Evolutionary conservation across 2,888 invertebrate genomes (phyloP).

Genomic region (Acanthococcus lagerstroemiae): DNA sequence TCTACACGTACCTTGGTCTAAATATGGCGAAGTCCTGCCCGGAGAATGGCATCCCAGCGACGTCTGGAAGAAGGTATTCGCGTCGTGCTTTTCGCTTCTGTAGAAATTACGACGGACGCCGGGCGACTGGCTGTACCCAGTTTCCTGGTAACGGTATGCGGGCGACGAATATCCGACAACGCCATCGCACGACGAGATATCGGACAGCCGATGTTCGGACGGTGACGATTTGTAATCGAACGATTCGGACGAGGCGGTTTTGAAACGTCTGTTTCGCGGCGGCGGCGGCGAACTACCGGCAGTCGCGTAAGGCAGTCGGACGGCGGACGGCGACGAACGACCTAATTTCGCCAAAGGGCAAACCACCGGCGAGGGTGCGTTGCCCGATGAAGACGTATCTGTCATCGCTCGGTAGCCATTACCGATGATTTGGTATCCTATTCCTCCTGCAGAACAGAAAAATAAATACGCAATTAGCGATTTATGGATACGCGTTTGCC

Average conservation of each 20-base stretch:
- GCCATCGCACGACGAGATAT: not conserved
- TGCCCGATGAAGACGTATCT: conserved; percentile 16
- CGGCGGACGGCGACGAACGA: conserved; percentile 44
- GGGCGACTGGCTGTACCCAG: not conserved
- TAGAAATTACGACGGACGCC: not conserved
- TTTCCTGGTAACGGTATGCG: not conserved
- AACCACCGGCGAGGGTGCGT: conserved; percentile 43
- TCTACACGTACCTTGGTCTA: conserved; percentile 20
- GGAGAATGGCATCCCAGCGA: not conserved
- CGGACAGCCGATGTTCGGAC: not conserved
- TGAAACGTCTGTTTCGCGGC: conserved; percentile 57
- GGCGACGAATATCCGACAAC: not conserved
- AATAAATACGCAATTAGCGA: too few relatives aligned
- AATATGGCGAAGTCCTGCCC: conserved; percentile 13
- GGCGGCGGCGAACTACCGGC: conserved; percentile 45
- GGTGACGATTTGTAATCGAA: conserved; percentile 11
- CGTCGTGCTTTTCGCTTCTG: not conserved
- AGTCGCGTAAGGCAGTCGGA: conserved; percentile 23
- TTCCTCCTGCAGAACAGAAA: too few relatives aligned
- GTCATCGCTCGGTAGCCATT: conserved; percentile 2
- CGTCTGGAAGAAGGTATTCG: conserved; percentile 3
- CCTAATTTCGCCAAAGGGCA: conserved; percentile 54
- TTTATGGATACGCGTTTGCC: too few relatives aligned
- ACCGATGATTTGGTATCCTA: too few relatives aligned
- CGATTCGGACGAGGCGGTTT: conserved; percentile 14